Evolutionary conservation across 1,140 invertebrate genomes (phyloP), one percentile per base, ranked within the genome.

Genomic region (Apis dorsata): DNA sequence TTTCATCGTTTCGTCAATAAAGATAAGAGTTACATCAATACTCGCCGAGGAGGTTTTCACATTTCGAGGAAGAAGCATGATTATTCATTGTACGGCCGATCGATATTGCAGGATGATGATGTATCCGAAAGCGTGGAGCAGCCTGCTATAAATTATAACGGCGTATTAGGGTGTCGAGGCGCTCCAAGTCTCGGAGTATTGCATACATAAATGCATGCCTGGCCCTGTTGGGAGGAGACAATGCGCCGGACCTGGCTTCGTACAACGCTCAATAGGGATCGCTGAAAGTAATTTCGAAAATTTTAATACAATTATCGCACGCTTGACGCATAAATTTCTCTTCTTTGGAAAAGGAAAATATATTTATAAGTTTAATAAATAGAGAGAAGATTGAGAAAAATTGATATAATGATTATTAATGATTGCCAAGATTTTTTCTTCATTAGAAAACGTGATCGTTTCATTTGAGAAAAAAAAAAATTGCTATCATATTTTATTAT

Each of bases 151-250:
- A 80, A 80, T 73, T 79, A 79, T 72, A 72, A 79, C 44, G 49
- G 68, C 57, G 68, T 79, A 79, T 79, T 72, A 79, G 69, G 28
- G 51, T 13, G 53, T n/a, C 53, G 53, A 51, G 63, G 55, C 44
- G 57, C 17, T 44, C 34, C n/a, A 49, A 66, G 65, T 53, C n/a
- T 24, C 15, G 11, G 15, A 19, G 44, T 79, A 79, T 79, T 79
- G 78, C 68, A 79, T 79, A 79, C 78, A 79, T 79, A 79, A 79
- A 79, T 79, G 78, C 78, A 79, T 79, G 78, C n/a, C 78, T 63
- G 15, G 17, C 28, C 69, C 69, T 34, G 68, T 53, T 17, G 55
- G 55, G 59, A 71, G 55, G 59, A 71, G 49, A 53, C 59, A 72
- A 79, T 53, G 44, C 55, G 4, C 57, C 60, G 28, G 28, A 1